Evolutionary conservation across 2,797 vertebrate genomes (phyloP).

Genomic region (Cyprinella venusta): DNA sequence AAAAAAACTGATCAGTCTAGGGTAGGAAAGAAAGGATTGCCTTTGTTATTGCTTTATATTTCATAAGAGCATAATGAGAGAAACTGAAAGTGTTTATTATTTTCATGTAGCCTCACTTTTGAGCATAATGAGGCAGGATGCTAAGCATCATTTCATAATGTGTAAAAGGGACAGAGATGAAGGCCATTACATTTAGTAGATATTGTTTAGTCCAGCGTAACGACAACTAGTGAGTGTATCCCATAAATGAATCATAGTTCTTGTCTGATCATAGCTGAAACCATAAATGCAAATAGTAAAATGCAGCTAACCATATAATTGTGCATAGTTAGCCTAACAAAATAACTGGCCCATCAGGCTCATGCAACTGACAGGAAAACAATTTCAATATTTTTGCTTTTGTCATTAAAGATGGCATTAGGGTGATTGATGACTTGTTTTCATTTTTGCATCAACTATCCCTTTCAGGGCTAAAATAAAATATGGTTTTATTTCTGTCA

Average conservation of each 20-base stretch:
- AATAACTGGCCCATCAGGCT: neutral
- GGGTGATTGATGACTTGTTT: neutral
- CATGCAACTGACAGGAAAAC: neutral
- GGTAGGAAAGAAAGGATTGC: neutral
- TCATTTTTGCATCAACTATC: neutral
- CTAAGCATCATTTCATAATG: neutral
- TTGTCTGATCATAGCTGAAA: constrained; percentile 13
- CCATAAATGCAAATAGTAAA: neutral
- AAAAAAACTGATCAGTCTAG: neutral
- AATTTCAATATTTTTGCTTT: neutral
- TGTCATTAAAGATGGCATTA: neutral
- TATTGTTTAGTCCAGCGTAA: neutral
- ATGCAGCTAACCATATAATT: neutral
- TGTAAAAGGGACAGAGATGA: neutral
- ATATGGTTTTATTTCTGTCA: neutral
- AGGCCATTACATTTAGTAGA: neutral
- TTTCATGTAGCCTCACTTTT: neutral
- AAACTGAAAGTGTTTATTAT: neutral
- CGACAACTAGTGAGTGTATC: neutral
- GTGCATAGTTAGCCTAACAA: neutral
- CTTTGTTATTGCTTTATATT: constrained; percentile 4
- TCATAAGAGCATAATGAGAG: neutral
- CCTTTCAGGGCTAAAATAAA: neutral
- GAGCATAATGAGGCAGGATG: neutral
- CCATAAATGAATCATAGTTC: too few species aligned